A percentile compares a stretch with the other conserved stretches of the same genome.
Conservation (phyloP, 2,113 vertebrate genomes). For the Antennarius striatus region DNA sequence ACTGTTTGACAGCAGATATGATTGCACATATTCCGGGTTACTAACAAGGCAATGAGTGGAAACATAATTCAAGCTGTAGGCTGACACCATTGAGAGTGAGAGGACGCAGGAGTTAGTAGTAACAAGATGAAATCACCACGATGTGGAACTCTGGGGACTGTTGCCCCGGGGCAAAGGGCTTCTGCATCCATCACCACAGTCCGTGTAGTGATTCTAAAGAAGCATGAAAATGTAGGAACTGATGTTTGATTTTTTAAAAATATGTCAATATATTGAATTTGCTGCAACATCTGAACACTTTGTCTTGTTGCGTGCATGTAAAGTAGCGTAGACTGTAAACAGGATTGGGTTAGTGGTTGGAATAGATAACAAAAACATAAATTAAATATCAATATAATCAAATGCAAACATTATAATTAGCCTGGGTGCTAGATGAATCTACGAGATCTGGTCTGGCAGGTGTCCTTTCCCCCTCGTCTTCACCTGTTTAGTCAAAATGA, state of each 20-base stretch:
- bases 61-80: constrained; percentile 16
- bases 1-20: constrained; percentile 37
- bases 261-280: background rate
- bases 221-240: background rate
- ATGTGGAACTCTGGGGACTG: background rate
- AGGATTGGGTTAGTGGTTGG: no score
- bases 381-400: no score
- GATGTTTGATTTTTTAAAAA: background rate
- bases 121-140: constrained; percentile 1
- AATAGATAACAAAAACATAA: background rate
- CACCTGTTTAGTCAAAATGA: no score
- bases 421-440: no score
- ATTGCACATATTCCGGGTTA: constrained; percentile 26
- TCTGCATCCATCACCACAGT: background rate
- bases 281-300: background rate
- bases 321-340: background rate
- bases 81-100: constrained; percentile 21
- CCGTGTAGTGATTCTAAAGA: background rate
- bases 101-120: constrained; percentile 5
- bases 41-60: constrained; percentile 3
- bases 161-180: background rate
- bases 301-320: background rate
- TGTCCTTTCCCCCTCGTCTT: no score
- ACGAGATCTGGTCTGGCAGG: no score
- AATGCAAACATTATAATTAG: no score